Evolutionary conservation across 2,888 invertebrate genomes (phyloP).

Genomic region (Spisula subtruncata): DNA sequence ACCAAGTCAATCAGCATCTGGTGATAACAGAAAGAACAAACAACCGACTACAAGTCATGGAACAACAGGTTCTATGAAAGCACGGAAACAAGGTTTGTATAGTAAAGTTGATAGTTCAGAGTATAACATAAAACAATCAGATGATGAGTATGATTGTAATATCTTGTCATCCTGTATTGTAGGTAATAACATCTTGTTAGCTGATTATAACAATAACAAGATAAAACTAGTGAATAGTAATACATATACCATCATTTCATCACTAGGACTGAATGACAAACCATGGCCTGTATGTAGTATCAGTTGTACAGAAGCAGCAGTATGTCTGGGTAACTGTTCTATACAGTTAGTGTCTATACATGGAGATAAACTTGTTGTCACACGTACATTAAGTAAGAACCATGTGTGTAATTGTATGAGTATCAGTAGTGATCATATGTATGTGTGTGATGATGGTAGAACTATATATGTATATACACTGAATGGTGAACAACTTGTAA

Average conservation of each 20-base stretch:
- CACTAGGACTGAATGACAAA: neutral
- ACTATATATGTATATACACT: conserved; percentile 11
- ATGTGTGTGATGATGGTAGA: neutral
- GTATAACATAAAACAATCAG: neutral
- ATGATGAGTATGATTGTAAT: neutral
- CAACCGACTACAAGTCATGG: neutral
- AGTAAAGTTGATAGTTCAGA: neutral
- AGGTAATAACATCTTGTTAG: neutral
- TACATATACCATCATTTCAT: neutral
- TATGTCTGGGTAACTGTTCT: neutral
- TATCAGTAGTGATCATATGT: neutral
- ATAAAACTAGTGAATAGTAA: conserved; percentile 23
- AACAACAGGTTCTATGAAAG: neutral
- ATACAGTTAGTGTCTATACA: conserved; percentile 2
- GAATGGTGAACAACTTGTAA: neutral
- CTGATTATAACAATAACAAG: neutral
- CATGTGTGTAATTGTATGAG: neutral
- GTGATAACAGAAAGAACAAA: neutral
- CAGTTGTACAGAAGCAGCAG: neutral
- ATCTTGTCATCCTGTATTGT: neutral
- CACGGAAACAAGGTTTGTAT: neutral
- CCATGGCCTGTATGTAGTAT: conserved; percentile 9
- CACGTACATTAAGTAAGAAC: neutral
- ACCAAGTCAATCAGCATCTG: neutral
- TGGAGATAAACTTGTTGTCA: neutral